Evolutionary conservation across 2,888 invertebrate genomes (phyloP), one percentile per base, ranked within the genome.

Genomic region (Volucella inanis): DNA sequence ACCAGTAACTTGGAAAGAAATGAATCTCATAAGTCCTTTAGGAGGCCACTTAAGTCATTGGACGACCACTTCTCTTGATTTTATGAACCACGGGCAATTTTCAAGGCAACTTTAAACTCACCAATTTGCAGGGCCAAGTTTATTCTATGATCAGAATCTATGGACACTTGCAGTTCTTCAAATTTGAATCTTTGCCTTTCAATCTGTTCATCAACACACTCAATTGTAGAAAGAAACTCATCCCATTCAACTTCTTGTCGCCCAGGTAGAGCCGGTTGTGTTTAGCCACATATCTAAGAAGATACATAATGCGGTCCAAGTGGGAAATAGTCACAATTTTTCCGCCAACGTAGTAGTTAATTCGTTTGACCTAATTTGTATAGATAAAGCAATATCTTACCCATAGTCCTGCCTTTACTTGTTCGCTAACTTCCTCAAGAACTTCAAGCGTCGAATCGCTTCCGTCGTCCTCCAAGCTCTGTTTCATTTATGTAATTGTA

Each of bases 351-450:
- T 98, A 99, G n/a, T n/a, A n/a, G n/a, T 99, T 99, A 87, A 99
- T 96, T 82, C 99, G 94, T 93, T 99, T 99, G 1, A 98, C 96
- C 41, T 97, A 96, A 92, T 99, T 99, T 0, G 99, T 99, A 93
- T 99, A 99, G 89, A 99, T 99, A 92, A 99, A 99, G 91, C 99
- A 99, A 92, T 99, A 99, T 4, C 99, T 99, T 11, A 99, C 97
- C 99, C 99, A 99, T 12, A 98, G 92, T 4, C 98, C 99, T 0
- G 99, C 99, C 91, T 97, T 97, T 0, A 99, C 98, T 18, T 95
- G 94, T 92, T 99, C 99, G 88, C 95, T 96, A 72, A 98, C 95
- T 92, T 98, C 98, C 88, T 91, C 91, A 18, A 91, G 88, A 89
- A 98, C 98, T 93, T 98, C 98, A 91, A 99, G 99, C 0, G 99